Evolutionary conservation across 1,140 invertebrate genomes (phyloP).

Genomic region (Kradibia gibbosae): DNA sequence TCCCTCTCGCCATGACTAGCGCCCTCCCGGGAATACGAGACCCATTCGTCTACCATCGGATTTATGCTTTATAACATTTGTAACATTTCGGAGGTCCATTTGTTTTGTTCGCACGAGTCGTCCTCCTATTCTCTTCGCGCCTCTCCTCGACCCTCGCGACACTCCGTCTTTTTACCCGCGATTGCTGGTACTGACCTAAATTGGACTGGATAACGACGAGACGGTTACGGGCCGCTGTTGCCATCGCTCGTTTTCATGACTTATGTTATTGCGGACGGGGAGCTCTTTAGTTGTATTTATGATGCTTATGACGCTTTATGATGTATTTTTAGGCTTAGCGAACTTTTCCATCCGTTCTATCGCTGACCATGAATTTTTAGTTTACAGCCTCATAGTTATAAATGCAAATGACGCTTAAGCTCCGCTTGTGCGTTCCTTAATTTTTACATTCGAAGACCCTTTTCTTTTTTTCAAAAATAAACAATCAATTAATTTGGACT

Average conservation of each 20-base stretch:
- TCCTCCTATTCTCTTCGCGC: not conserved
- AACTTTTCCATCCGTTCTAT: too few species aligned
- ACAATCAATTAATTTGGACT: too few species aligned
- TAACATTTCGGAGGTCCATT: conserved; percentile 3
- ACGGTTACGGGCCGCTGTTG: not conserved
- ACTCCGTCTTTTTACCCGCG: not conserved
- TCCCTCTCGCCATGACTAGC: not conserved
- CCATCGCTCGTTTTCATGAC: not conserved
- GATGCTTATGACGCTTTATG: too few species aligned
- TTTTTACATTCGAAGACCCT: too few species aligned
- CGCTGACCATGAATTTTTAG: too few species aligned
- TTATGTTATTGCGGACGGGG: too few species aligned
- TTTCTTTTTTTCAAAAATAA: too few species aligned
- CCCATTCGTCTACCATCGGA: conserved; percentile 36
- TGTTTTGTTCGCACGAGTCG: not conserved
- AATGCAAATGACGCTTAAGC: too few species aligned
- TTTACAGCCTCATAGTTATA: too few species aligned
- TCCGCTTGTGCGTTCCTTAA: too few species aligned
- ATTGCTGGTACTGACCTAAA: not conserved
- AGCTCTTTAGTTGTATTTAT: too few species aligned
- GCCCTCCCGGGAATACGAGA: conserved; percentile 23
- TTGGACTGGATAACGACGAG: not conserved
- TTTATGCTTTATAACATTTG: conserved; percentile 31
- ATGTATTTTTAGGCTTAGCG: too few species aligned
- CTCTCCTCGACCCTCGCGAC: not conserved